phyloP scores from a whole-genome alignment of 2,113 vertebrate genomes.

The Tragelaphus strepsiceros region DNA sequence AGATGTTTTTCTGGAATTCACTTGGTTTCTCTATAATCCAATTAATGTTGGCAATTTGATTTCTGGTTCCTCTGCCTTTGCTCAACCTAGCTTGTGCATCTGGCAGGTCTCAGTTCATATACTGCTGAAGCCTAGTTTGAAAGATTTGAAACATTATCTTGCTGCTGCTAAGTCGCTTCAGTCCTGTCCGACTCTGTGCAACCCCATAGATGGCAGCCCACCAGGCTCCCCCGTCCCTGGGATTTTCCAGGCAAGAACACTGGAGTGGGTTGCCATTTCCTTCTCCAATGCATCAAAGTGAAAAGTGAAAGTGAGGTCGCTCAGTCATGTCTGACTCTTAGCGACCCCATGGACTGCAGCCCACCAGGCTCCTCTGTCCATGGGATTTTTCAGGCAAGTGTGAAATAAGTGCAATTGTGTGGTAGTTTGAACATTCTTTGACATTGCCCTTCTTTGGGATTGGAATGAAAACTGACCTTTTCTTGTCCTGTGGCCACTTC shows the following conservation, averaged over 20 bases:
- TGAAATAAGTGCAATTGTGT: neutral
- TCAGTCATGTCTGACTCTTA: too few relatives aligned
- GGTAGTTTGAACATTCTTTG: neutral
- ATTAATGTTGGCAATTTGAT: neutral
- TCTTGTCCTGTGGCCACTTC: neutral
- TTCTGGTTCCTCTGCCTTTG: neutral
- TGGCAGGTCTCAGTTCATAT: neutral
- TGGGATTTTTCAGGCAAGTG: too few relatives aligned
- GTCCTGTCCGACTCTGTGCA: too few relatives aligned
- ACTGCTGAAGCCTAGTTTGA: neutral
- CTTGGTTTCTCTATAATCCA: neutral
- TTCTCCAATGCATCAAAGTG: too few relatives aligned
- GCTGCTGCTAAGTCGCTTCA: neutral
- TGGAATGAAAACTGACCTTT: neutral
- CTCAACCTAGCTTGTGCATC: neutral
- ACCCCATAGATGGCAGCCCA: too few relatives aligned
- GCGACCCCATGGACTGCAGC: too few relatives aligned
- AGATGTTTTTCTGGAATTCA: neutral
- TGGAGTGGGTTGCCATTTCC: too few relatives aligned
- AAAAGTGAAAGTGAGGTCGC: too few relatives aligned
- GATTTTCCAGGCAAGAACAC: too few relatives aligned
- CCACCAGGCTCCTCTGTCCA: too few relatives aligned
- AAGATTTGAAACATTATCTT: neutral
- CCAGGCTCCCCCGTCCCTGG: too few relatives aligned
- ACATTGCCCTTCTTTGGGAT: neutral